phyloP scores from a whole-genome alignment of 2,888 invertebrate genomes.

The Sphinx pinastri region DNA sequence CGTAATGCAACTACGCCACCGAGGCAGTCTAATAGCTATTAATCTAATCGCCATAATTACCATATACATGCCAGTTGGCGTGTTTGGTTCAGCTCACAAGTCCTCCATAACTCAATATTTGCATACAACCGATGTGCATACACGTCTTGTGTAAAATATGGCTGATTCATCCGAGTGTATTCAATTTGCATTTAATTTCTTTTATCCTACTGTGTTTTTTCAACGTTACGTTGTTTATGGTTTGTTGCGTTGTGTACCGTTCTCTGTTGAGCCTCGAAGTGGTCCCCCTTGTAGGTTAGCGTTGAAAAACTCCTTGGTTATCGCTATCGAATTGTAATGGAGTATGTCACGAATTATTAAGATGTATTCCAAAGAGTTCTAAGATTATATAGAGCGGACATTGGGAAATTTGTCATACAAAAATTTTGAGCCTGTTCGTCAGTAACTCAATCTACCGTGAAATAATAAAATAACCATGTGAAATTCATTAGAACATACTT shows the following conservation, averaged over 20 bases:
- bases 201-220: slow-evolving; percentile 15
- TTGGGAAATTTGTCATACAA: too few relatives aligned
- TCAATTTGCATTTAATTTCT: slow-evolving; percentile 22
- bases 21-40: too few relatives aligned
- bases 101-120: slow-evolving; percentile 20
- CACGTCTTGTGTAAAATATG: slow-evolving; percentile 15
- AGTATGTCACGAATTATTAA: too few relatives aligned
- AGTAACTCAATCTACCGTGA: too few relatives aligned
- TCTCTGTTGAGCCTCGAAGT: background rate
- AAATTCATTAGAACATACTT: too few relatives aligned
- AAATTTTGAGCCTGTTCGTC: too few relatives aligned
- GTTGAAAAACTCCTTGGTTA: background rate
- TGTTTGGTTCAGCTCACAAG: slow-evolving; percentile 7
- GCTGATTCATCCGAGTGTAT: slow-evolving; percentile 15
- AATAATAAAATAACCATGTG: too few relatives aligned
- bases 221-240: slow-evolving; percentile 5
- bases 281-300: background rate
- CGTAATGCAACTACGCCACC: too few relatives aligned
- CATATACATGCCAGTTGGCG: slow-evolving; percentile 15
- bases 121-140: slow-evolving; percentile 13
- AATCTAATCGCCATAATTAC: slow-evolving; percentile 19
- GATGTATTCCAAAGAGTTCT: too few relatives aligned
- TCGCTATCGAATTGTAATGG: too few relatives aligned
- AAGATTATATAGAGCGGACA: too few relatives aligned
- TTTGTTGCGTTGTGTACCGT: slow-evolving; percentile 11